Evolutionary conservation across 2,888 invertebrate genomes (phyloP), one percentile per base, ranked within the genome.

Genomic region (Keiferia lycopersicella): DNA sequence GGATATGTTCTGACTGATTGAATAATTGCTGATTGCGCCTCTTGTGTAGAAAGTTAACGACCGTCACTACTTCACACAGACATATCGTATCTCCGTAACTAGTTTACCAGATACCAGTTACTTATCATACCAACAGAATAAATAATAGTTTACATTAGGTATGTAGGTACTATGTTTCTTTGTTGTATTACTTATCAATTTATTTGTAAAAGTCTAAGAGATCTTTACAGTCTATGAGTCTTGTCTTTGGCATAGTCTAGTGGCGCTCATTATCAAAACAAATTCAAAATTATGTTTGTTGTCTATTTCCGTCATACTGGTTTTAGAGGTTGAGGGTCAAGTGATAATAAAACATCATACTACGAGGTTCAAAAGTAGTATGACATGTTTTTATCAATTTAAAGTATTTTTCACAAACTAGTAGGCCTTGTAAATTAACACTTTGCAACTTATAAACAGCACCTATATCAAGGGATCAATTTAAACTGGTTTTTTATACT

Each of bases 1-100:
- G 16, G 22, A 26, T 53, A 30, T 20, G n/a, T n/a, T 18, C 10
- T 16, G 10, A 14, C 34, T 56, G n/a, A 56, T 26, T 56, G 8
- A n/a, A 16, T 56, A n/a, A 34, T 30, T 10, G 10, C 34, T 56
- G 7, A n/a, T 26, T 53, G n/a, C 34, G 7, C 22, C 14, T 12
- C 6, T 22, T 53, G 51, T 53, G 22, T 53, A 53, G 51, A 53
- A 53, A 53, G 51, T 53, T 53, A 22, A 53, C 51, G 12, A 53
- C 22, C 51, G 51, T 53, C 22, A 20, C 51, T 0, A 26, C 14
- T 7, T 53, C 2, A 26, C 26, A 4, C 14, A 20, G 22, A 16
- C 45, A 16, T n/a, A 16, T n/a, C 45, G 45, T 45, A 45, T 16
- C 45, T 41, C 11, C 14, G 41, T 41, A 41, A 12, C 41, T 45